These are phyloP conservation scores for Bimastos eiseni DNA, from an alignment of 2,888 invertebrate genomes.

Conservation along the genomic window DNA sequence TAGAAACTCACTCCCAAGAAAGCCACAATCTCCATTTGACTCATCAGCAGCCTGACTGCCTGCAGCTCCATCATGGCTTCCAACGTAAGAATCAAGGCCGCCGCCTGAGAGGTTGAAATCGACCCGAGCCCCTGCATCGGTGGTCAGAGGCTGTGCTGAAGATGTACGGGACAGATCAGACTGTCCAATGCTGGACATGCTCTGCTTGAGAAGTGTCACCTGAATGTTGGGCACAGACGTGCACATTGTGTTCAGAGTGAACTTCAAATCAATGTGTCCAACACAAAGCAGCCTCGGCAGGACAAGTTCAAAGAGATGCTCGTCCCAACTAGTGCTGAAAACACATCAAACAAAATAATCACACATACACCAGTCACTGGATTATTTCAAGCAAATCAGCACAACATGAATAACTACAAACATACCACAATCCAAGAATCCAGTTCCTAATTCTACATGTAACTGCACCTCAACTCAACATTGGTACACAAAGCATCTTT, in stretches of 20 bases:
- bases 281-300: constrained; percentile 75
- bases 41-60: not conserved
- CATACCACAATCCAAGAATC: not conserved
- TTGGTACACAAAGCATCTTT: no score
- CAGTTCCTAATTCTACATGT: no score
- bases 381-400: not conserved
- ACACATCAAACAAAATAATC: constrained; percentile 23
- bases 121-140: constrained; percentile 37
- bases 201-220: constrained; percentile 73
- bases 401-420: not conserved
- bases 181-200: constrained; percentile 67
- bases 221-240: constrained; percentile 79
- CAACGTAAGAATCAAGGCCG: not conserved
- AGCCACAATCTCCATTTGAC: not conserved
- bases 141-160: not conserved
- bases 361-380: not conserved
- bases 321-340: constrained; percentile 80
- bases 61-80: not conserved
- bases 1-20: constrained; percentile 70
- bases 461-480: not conserved
- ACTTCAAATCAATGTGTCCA: constrained; percentile 88
- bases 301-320: constrained; percentile 86
- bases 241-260: constrained; percentile 78
- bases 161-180: not conserved
- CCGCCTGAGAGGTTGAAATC: constrained; percentile 36